Base-by-base conservation (phyloP, 2,113 vertebrate genomes). In the Nerophis ophidion region DNA sequence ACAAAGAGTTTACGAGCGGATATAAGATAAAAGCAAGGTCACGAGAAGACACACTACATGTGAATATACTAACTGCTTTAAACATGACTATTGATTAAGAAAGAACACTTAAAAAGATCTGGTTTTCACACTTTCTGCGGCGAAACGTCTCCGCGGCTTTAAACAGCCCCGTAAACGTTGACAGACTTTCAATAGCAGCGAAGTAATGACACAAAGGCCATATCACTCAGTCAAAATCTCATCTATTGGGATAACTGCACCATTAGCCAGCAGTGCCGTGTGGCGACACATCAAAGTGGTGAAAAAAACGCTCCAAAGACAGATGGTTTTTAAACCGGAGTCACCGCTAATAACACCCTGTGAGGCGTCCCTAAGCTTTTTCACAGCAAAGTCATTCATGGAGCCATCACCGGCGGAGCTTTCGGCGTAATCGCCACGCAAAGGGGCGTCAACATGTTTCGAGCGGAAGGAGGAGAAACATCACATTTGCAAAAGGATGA, bases 81-180 rank as follows among this genome's bases (percentile, higher is more conserved):
- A 26, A 26, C 19, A 26, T 26, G 19, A 26, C 19, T 26, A 26
- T 26, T 1, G 19, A 26, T 26, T 26, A 3, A 26, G 19, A 26
- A 26, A 26, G 19, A 26, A 26, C 26, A 26, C 26, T 26, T 26
- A 26, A 26, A 26, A 26, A 26, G 3, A 26, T 26, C 26, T 26
- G 0, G 4, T 3, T 26, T 4, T 3, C 26, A 26, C 74, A 54
- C 74, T 64, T 61, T 80, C 52, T 15, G 63, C 75, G 4, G 63
- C 34, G 12, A 63, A 69, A 71, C 74, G 62, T 59, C 57, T 66
- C 75, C 71, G 72, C 42, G 69, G 75, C 81, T 76, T 75, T 86
- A 86, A 82, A 85, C 70, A 63, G 71, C 71, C 78, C 76, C 65
- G 79, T 85, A 83, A 86, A 84, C 63, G 71, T 80, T 82, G 75